A percentile compares a stretch with the other conserved stretches of the same genome.
Evolutionary conservation across 2,113 vertebrate species (phyloP).

Genomic region (Gulo gulo): DNA sequence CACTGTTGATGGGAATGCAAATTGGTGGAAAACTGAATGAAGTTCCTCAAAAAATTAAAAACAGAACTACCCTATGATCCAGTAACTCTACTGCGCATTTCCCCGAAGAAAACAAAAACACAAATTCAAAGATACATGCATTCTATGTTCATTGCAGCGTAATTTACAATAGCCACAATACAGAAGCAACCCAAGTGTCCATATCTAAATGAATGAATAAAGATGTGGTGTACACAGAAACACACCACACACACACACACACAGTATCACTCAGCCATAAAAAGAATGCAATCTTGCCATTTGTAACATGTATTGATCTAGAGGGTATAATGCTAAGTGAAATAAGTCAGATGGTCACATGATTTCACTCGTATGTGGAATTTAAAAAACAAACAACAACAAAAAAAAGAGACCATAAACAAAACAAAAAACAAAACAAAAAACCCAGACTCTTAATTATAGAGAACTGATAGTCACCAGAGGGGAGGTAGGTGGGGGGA

Average conservation of each 20-base stretch:
- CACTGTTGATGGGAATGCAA: neutral
- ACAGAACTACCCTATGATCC: too few species aligned
- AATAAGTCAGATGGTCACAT: neutral
- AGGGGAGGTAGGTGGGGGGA: neutral
- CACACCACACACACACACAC: neutral
- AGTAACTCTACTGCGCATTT: too few species aligned
- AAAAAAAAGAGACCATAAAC: neutral
- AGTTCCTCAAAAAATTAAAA: too few species aligned
- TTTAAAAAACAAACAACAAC: neutral
- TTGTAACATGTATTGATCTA: neutral
- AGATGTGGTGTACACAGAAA: neutral
- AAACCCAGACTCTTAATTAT: neutral
- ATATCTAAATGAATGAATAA: neutral
- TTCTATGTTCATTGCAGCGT: neutral
- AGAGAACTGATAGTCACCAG: neutral
- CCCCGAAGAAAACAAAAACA: too few species aligned
- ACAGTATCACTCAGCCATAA: neutral
- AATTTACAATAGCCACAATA: neutral
- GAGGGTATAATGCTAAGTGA: neutral
- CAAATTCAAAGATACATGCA: too few species aligned
- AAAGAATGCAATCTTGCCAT: neutral
- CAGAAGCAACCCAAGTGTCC: neutral
- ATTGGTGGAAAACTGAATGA: too few species aligned
- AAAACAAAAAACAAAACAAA: too few species aligned
- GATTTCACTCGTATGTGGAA: neutral